These are phyloP conservation scores for Hydriomena furcata DNA, from an alignment of 2,888 invertebrate species.

Conservation along the genomic window DNA sequence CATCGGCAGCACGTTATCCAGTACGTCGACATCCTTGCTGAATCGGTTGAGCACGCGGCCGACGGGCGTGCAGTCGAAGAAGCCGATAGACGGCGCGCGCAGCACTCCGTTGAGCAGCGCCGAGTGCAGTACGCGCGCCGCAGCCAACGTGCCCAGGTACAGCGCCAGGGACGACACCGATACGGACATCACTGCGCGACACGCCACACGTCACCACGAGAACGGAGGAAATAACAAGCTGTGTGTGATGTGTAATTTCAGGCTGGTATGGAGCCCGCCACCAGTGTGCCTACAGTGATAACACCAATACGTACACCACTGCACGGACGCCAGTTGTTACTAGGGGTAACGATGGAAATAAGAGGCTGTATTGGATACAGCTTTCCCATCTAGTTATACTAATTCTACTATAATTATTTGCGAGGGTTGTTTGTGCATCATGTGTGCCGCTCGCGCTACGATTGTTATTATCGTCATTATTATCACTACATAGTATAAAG, in stretches of 20 bases:
- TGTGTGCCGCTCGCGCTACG: too few relatives aligned
- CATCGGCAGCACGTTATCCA: constrained; percentile 88
- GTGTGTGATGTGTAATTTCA: too few relatives aligned
- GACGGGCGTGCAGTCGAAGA: constrained; percentile 92
- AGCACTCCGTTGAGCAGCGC: constrained; percentile 86
- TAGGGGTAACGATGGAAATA: background rate
- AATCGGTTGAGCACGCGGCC: constrained; percentile 91
- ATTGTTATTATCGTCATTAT: too few relatives aligned
- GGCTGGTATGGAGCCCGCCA: too few relatives aligned
- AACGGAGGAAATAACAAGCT: background rate
- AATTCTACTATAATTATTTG: too few relatives aligned
- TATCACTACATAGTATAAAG: too few relatives aligned
- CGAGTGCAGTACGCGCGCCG: constrained; percentile 85
- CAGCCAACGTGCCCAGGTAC: constrained; percentile 86
- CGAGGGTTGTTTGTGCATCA: too few relatives aligned
- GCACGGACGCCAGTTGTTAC: too few relatives aligned
- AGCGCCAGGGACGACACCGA: constrained; percentile 86
- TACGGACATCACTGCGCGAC: constrained; percentile 84
- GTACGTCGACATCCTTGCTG: constrained; percentile 88
- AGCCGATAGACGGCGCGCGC: constrained; percentile 86
- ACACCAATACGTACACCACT: too few relatives aligned
- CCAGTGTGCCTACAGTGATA: too few relatives aligned
- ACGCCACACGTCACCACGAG: constrained; percentile 27
- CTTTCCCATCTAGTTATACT: too few relatives aligned
- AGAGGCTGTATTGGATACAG: too few relatives aligned